Conservation (phyloP, 1,140 invertebrate genomes). For the Papilio polytes region DNA sequence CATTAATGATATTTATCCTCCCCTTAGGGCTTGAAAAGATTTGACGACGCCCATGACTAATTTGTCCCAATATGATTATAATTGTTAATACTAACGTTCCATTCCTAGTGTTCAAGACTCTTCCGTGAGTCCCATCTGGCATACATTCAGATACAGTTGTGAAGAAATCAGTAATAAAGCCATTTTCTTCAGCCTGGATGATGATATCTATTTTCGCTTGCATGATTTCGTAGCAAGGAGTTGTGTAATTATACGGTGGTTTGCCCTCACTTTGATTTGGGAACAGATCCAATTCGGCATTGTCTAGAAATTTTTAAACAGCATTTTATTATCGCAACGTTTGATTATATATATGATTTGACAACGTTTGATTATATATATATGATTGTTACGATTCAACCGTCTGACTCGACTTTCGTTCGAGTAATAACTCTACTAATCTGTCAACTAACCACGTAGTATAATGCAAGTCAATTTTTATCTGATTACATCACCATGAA, state of each 20-base stretch:
- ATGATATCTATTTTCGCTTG: constrained; percentile 64
- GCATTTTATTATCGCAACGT: neutral
- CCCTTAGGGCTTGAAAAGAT: too few species aligned
- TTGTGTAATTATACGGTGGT: constrained; percentile 76
- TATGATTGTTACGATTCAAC: too few species aligned
- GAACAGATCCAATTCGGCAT: constrained; percentile 59
- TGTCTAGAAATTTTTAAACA: constrained; percentile 54
- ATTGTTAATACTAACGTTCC: constrained; percentile 59
- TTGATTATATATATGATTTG: too few species aligned
- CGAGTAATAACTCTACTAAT: neutral
- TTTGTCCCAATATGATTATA: too few species aligned
- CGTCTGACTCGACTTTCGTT: too few species aligned
- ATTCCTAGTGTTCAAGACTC: constrained; percentile 53
- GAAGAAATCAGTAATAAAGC: constrained; percentile 70
- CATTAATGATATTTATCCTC: too few species aligned
- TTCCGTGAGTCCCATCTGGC: constrained; percentile 83
- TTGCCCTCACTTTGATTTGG: constrained; percentile 52
- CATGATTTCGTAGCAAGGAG: constrained; percentile 78
- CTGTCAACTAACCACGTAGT: neutral
- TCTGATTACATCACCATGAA: neutral
- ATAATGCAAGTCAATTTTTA: neutral
- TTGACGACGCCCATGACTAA: too few species aligned
- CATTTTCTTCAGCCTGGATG: constrained; percentile 62
- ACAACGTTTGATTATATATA: too few species aligned
- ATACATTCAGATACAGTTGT: constrained; percentile 76